Evolutionary conservation across 2,113 vertebrate genomes (phyloP).

Genomic region (Podarcis cretensis): DNA sequence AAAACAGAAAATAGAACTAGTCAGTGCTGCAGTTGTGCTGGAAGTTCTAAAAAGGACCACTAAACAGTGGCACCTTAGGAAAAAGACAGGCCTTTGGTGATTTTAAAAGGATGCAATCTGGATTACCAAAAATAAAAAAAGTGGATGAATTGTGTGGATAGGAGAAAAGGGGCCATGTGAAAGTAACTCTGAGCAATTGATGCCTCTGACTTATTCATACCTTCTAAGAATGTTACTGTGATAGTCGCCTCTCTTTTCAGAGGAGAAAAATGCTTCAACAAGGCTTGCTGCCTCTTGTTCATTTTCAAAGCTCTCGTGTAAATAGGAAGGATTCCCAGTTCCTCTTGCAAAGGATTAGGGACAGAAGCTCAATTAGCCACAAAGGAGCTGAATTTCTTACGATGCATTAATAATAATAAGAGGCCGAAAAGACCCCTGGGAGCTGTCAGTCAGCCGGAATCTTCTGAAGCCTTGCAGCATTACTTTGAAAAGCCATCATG

Average conservation of each 20-base stretch:
- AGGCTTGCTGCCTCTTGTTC: not conserved
- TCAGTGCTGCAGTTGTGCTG: not conserved
- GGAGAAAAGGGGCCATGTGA: no score
- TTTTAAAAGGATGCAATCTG: not conserved
- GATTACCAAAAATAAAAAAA: not conserved
- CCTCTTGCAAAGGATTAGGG: not conserved
- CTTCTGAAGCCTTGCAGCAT: constrained; percentile 30
- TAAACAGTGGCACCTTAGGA: not conserved
- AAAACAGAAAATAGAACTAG: not conserved
- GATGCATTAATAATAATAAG: constrained; percentile 4
- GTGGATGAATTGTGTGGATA: not conserved
- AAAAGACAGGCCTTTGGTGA: not conserved
- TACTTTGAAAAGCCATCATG: constrained; percentile 40
- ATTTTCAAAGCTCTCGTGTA: not conserved
- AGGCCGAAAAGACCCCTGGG: not conserved
- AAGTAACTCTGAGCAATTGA: not conserved
- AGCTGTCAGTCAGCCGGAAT: constrained; percentile 7
- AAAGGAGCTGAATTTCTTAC: not conserved
- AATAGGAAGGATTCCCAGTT: not conserved
- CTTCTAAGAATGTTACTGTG: not conserved
- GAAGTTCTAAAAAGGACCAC: not conserved
- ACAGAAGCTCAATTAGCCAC: not conserved
- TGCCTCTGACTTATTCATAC: not conserved
- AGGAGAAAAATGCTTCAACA: not conserved
- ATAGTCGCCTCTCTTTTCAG: not conserved